Evolutionary conservation across 2,888 invertebrate species (phyloP), one percentile per base, ranked within the genome.

Genomic region (Troides aeacus): DNA sequence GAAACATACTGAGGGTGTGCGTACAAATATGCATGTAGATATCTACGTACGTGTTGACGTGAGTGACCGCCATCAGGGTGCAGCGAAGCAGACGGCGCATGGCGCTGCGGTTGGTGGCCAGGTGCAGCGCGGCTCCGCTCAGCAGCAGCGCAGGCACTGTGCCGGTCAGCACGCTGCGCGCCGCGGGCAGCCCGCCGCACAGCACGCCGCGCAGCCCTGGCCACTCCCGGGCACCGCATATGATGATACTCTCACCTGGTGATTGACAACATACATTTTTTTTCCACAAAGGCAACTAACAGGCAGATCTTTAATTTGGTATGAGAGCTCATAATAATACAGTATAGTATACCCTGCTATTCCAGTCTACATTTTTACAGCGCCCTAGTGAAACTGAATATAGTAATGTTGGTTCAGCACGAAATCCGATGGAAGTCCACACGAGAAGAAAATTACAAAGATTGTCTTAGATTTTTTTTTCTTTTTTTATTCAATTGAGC

Each of bases 241-340:
- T 95, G n/a, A 98, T 89, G 81, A 98, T 96, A 83, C 98, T 98
- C 81, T 99, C 98, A 57, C 97, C 92, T 90, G 71, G 1, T 21
- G 23, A 17, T 39, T 39, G 10, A 39, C 1, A 39, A 39, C 7
- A 39, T 10, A 10, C 1, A 39, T 10, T 39, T 39, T 0, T 36
- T 39, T 39, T 39, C 10, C 39, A 7, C 7, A 7, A 39, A 10
- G 10, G 7, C 10, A 7, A 7, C 39, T 1, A 39, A 7, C 10
- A 10, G 8, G 10, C 10, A 39, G 39, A 39, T 7, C 8, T 39
- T 39, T 39, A 7, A 39, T 39, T 39, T 39, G 39, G 10, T 39
- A 8, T 39, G 39, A 10, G 6, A 39, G 39, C 39, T 10, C 39
- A 39, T 6, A 39, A 39, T 39, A 39, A 7, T 8, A 39, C 1